Evolutionary conservation across 2,888 invertebrate species (phyloP).

Genomic region (Microctonus hyperodae): DNA sequence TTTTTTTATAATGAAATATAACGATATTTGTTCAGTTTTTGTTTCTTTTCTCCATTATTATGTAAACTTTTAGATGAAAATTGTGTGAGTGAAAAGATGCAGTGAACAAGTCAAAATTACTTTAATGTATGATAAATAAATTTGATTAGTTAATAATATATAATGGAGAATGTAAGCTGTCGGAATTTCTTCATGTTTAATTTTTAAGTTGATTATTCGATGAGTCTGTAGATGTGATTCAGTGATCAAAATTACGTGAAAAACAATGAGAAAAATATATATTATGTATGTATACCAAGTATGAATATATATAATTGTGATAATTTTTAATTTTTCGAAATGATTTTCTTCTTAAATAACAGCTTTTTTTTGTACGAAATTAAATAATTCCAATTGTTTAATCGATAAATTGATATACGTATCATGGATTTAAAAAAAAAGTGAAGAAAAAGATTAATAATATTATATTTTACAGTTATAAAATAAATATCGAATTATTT

Average conservation of each 20-base stretch:
- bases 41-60: neutral
- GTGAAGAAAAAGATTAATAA: neutral
- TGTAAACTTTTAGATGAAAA: neutral
- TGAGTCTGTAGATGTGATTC: neutral
- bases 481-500: neutral
- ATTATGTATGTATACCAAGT: neutral
- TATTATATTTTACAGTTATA: neutral
- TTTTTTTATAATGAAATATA: constrained; percentile 18
- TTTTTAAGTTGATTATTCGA: neutral
- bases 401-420: neutral
- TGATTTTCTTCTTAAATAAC: neutral
- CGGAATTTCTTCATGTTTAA: neutral
- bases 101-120: neutral
- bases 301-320: neutral
- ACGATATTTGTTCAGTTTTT: constrained; percentile 14
- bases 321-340: constrained; percentile 13
- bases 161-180: neutral
- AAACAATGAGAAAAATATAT: neutral
- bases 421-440: neutral
- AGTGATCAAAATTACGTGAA: neutral
- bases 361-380: neutral
- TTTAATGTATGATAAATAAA: neutral
- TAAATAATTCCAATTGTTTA: neutral
- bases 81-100: neutral
- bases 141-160: neutral